Conservation (phyloP, 2,888 invertebrate genomes). For the Erebia ligea region DNA sequence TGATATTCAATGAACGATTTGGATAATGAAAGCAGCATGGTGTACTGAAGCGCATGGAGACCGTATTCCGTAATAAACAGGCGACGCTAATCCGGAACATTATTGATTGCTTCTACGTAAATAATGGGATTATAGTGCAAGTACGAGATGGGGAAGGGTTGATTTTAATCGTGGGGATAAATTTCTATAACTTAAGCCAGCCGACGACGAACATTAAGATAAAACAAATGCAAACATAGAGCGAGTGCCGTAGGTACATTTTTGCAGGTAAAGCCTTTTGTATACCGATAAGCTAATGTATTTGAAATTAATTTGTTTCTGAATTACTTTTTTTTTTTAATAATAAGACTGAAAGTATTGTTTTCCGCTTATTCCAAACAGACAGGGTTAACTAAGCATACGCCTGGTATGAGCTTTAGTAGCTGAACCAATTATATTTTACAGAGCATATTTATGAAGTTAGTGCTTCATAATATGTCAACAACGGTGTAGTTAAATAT, state of each 20-base stretch:
- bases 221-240: not conserved
- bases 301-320: not conserved
- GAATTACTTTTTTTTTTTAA: not conserved
- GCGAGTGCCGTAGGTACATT: not conserved
- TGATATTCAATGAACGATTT: constrained; percentile 21
- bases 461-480: constrained; percentile 12
- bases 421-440: constrained; percentile 20
- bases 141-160: constrained; percentile 56
- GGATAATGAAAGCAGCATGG: constrained; percentile 30
- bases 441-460: constrained; percentile 13
- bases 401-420: not conserved
- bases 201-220: not conserved
- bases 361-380: not conserved
- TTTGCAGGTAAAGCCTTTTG: not conserved
- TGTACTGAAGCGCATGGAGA: constrained; percentile 17
- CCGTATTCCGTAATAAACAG: constrained; percentile 21
- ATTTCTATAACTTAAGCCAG: not conserved
- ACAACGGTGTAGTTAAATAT: constrained; percentile 9
- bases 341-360: not conserved
- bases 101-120: constrained; percentile 62
- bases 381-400: too few relatives aligned
- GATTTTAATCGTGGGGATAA: constrained; percentile 34
- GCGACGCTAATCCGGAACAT: constrained; percentile 60
- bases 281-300: not conserved
- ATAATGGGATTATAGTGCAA: constrained; percentile 68